These are phyloP conservation scores for Tetramorium alpestre DNA, from an alignment of 1,140 invertebrate species.

Conservation along the genomic window DNA sequence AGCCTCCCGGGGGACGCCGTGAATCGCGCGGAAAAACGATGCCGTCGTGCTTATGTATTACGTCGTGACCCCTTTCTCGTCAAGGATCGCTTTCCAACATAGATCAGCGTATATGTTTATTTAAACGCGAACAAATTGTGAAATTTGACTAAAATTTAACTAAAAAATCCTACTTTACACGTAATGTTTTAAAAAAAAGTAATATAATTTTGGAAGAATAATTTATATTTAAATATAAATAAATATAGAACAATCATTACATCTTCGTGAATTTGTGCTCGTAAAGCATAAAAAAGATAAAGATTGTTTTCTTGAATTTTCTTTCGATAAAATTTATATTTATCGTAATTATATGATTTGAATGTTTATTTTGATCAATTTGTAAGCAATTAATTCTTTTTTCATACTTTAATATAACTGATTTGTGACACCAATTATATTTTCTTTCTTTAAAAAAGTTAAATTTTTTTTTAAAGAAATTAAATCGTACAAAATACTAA, in stretches of 20 bases:
- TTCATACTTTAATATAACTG: background rate
- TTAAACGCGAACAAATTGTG: background rate
- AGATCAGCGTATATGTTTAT: background rate
- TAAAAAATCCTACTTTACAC: background rate
- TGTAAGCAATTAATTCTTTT: background rate
- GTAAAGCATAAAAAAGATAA: background rate
- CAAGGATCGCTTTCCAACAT: background rate
- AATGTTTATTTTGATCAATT: background rate
- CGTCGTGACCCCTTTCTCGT: constrained; percentile 6
- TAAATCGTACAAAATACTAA: background rate
- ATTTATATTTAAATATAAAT: background rate
- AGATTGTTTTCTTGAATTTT: background rate
- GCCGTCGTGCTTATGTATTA: constrained; percentile 57
- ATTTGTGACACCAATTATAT: background rate
- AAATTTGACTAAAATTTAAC: background rate
- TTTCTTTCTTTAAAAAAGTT: background rate
- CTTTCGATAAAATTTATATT: background rate
- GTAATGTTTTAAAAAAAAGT: background rate
- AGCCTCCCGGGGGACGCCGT: constrained; percentile 42
- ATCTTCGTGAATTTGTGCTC: background rate
- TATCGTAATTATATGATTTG: background rate
- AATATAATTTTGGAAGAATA: background rate
- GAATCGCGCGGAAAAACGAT: constrained; percentile 63
- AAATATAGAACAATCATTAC: background rate
- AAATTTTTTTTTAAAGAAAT: background rate